These are phyloP conservation scores for Leptinotarsa peninsularis DNA, from an alignment of 2,888 invertebrate species.

Conservation along the genomic window DNA sequence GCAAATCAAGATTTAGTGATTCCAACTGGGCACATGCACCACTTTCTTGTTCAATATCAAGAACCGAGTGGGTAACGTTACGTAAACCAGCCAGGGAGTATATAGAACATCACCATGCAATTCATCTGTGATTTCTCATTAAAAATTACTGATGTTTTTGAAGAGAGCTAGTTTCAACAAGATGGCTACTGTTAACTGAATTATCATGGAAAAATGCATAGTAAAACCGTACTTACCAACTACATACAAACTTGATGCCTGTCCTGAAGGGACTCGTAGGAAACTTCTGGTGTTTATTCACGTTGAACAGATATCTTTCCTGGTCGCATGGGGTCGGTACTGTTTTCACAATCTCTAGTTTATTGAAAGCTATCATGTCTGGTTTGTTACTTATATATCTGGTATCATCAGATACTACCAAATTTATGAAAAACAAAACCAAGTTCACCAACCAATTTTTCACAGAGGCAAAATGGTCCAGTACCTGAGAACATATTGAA, in stretches of 20 bases:
- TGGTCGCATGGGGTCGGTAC: constrained; percentile 88
- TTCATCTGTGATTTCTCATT: no score
- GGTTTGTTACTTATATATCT: constrained; percentile 48
- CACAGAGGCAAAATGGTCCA: constrained; percentile 60
- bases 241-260: constrained; percentile 65
- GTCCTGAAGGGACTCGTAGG: constrained; percentile 46
- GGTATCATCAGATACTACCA: constrained; percentile 33
- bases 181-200: no score
- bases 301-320: constrained; percentile 67
- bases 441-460: constrained; percentile 59
- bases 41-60: no score
- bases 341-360: constrained; percentile 80
- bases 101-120: no score
- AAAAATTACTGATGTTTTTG: no score
- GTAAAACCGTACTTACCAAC: constrained; percentile 69
- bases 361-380: constrained; percentile 70
- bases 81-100: no score
- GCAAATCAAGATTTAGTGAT: no score
- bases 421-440: constrained; percentile 42
- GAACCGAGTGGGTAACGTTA: no score
- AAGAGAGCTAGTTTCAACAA: no score
- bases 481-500: not conserved
- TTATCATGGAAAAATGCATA: not conserved
- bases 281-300: constrained; percentile 49
- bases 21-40: no score